Evolutionary conservation across 64 coral and sea anemone genomes (phyloP), one percentile per base, ranked within the genome.

Genomic region (Pocillopora damicornis): DNA sequence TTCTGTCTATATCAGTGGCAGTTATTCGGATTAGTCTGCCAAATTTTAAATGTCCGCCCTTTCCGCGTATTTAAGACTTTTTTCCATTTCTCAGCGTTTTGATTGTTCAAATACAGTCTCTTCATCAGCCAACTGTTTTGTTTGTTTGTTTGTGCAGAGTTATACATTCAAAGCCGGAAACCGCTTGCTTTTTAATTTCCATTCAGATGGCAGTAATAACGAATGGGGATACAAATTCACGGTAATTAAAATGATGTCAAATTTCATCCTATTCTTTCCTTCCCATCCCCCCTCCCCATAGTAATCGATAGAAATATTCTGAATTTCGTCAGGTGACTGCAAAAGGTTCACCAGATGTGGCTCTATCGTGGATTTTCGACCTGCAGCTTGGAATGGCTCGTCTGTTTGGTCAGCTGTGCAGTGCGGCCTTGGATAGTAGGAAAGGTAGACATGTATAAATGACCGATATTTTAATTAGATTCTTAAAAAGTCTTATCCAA

Each of bases 161-260:
- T 89, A 89, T 11, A 42, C 79, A 20, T 94, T 98, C 76, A 93
- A 94, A 73, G 89, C 92, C 13, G 95, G 95, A 68, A 93, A 98
- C 79, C 89, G 92, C 13, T 59, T 98, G 23, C 86, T 94, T 26
- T 98, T 98, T 51, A 88, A 89, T 89, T 98, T 98, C 60, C 95
- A 98, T 83, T 98, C 95, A 36, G 95, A 98, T 77, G 95, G 95
- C 15, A 98, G 95, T 63, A 98, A 98, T 76, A 98, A 93, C n/a
- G 95, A 98, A 76, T 98, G 95, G 95, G 95, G 95, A 13, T 98
- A 98, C 81, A 98, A 98, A 58, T 98, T 98, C 82, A 98, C 78
- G 75, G 95, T 98, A 78, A 83, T 69, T 1, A 30, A 25, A 38
- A 26, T 35, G 3, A n/a, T 68, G 2, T 22, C 1, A n/a, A 17